Base-by-base conservation (phyloP, 2,888 invertebrate species). In the Zelleria hepariella region DNA sequence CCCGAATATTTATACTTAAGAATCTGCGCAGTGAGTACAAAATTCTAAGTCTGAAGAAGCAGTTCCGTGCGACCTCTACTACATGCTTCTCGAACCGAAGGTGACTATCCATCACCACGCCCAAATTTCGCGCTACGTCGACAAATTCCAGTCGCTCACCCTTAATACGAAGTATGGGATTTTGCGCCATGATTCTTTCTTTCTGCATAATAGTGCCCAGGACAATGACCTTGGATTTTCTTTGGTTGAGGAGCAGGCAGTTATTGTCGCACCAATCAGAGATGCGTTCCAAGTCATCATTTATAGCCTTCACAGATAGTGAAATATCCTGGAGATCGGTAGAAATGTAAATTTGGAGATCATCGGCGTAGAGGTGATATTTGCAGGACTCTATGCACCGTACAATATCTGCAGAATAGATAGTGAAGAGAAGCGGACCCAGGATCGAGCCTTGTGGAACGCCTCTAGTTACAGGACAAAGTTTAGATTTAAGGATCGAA, bases 61-160 rank as follows among this genome's bases (percentile, higher is more conserved):
- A 59, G 20, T 58, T 60, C 3, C 64, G 58, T 0, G 59, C 60
- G 15, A 56, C 15, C 4, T 58, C 27, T 1, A 25, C n/a, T 2
- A 63, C 25, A 18, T 63, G 59, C 15, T 52, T 59, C 24, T 63
- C 61, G 55, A 63, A 64, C n/a, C 57, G 62, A 32, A 64, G 21
- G n/a, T 27, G 15, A 5, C 58, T 61, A 24, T 64, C 62, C 60
- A 64, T 62, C 2, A 62, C 8, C 1, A 63, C 15, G 2, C 60
- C 64, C 10, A 64, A 58, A 42, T 62, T 64, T 10, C 61, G 53
- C 1, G 56, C 63, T 48, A 64, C 27, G 10, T 32, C 6, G 2
- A 32, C 32, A 32, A 32, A 32, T 2, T 32, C 32, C 32, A 32
- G 32, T 10, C 32, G 32, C 6, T 7, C 10, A 10, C 32, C 32